A percentile compares a stretch with the other conserved stretches of the same genome.
phyloP scores from a whole-genome alignment of 2,888 invertebrate species.

The Hyalella azteca region DNA sequence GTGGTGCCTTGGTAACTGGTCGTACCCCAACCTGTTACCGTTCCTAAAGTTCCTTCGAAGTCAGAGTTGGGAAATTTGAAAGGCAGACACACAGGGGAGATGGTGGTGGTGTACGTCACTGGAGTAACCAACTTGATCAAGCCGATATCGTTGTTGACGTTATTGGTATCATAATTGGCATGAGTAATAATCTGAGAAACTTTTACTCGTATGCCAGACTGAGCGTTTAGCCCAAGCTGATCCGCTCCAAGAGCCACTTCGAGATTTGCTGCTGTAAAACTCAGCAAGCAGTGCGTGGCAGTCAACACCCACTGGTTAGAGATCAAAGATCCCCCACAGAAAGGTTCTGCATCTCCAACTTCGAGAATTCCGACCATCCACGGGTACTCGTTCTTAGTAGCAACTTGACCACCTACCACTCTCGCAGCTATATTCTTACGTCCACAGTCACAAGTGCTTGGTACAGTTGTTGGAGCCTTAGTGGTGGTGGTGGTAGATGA shows the following conservation, averaged over 20 bases:
- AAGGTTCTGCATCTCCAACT: not conserved
- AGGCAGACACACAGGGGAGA: constrained; percentile 47
- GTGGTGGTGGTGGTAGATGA: not conserved
- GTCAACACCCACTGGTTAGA: constrained; percentile 43
- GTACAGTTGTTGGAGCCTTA: not conserved
- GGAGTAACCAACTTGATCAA: constrained; percentile 21
- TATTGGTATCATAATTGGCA: not conserved
- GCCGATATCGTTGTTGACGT: constrained; percentile 43
- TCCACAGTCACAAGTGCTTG: constrained; percentile 44
- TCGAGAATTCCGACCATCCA: constrained; percentile 40
- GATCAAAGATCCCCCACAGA: constrained; percentile 43
- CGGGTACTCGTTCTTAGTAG: constrained; percentile 41
- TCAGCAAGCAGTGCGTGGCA: constrained; percentile 44
- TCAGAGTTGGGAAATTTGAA: not conserved
- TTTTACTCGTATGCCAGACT: not conserved
- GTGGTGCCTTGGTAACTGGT: not conserved
- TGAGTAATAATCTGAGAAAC: constrained; percentile 32
- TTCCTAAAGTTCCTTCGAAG: constrained; percentile 11
- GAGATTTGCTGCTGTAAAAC: not conserved
- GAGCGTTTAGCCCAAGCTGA: constrained; percentile 19
- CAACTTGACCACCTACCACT: constrained; percentile 40
- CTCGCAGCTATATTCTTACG: constrained; percentile 28
- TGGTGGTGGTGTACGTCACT: constrained; percentile 14
- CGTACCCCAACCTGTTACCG: constrained; percentile 47
- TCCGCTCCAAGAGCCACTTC: constrained; percentile 42